phyloP scores from a whole-genome alignment of 1,140 invertebrate genomes.

The Dendrolimus punctatus region DNA sequence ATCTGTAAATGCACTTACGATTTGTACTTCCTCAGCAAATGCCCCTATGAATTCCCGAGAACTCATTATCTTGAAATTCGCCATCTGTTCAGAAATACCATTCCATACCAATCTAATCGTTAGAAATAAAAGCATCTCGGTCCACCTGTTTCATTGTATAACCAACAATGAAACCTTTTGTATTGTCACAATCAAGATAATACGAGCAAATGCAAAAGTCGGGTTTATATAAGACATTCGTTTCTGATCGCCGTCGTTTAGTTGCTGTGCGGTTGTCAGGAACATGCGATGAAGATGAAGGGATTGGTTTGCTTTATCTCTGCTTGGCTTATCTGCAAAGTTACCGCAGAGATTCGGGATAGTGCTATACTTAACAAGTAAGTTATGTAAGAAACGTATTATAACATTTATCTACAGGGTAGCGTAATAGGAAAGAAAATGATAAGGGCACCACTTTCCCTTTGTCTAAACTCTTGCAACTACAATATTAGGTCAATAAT shows the following conservation, averaged over 20 bases:
- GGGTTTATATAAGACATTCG: constrained; percentile 7
- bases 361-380: constrained; percentile 47
- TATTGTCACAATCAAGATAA: constrained; percentile 8
- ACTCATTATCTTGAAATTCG: too few species aligned
- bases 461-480: too few species aligned
- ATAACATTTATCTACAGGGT: too few species aligned
- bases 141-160: constrained; percentile 21
- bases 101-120: not conserved
- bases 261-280: too few species aligned
- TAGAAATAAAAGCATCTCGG: constrained; percentile 8
- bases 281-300: not conserved
- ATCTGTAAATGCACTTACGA: too few species aligned
- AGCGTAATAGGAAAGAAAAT: too few species aligned
- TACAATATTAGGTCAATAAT: too few species aligned
- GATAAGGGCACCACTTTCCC: too few species aligned
- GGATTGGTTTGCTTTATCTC: constrained; percentile 4
- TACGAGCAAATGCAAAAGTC: constrained; percentile 1
- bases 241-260: not conserved
- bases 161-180: constrained; percentile 14
- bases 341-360: constrained; percentile 31
- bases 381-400: constrained; percentile 12
- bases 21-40: too few species aligned
- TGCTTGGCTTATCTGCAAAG: constrained; percentile 21
- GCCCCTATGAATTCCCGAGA: too few species aligned
- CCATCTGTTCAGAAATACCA: too few species aligned